Base-by-base conservation (phyloP, 1,140 invertebrate species). In the Zaprionus kolodkinae region DNA sequence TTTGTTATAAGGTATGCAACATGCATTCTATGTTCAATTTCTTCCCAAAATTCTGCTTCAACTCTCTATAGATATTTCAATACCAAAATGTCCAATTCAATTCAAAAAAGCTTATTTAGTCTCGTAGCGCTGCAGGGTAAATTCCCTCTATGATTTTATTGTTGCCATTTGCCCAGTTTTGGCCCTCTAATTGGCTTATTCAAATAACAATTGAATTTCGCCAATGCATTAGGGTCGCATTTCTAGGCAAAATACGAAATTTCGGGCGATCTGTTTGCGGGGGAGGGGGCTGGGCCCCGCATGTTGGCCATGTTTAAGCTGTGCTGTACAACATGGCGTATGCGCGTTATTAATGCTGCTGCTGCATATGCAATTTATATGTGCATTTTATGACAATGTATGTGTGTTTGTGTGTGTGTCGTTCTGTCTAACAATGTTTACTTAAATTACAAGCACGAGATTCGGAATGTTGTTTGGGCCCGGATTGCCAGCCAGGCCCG, bases 351-450 rank as follows among this genome's bases (percentile, higher is more conserved):
- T 82, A 82, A 87, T 86, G 82, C 62, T 30, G 27, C 27, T 30
- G 27, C 76, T 65, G 69, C 81, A 74, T 68, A 79, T 72, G 83
- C 76, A 72, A 86, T 87, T 87, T 86, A 87, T 86, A 87, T 86
- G 83, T 76, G 76, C 79, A 87, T 87, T 87, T 87, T 79, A 76
- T 72, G 83, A 86, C 83, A 87, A 82, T 74, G 60, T 33, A 43
- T 15, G 27, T 52, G 25, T 36, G 30, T 56, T 50, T 55, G 13
- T 30, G 17, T 59, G 13, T 27, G 48, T 52, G 60, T 61, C 11
- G 33, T 11, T 48, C 38, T 65, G 66, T 56, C 55, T 61, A 76
- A 65, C 52, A 70, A 65, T 82, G 79, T 86, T 87, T 87, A 87
- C 77, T 86, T 86, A 87, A 86, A 86, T 86, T 86, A 87, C 79